phyloP scores from a whole-genome alignment of 2,113 vertebrate genomes.

The Pollimyrus isidori region DNA sequence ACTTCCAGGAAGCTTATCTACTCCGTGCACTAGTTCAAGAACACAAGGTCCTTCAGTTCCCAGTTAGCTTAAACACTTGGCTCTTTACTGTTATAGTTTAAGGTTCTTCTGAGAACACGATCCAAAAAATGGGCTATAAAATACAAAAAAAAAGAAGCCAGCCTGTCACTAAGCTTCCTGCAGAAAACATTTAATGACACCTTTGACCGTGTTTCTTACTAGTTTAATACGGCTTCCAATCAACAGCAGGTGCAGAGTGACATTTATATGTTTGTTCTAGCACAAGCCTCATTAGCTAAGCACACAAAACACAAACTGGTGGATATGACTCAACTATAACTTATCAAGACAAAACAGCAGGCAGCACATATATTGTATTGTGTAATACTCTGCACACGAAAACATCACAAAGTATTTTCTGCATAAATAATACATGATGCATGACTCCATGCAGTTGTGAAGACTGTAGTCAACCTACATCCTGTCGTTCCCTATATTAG shows the following conservation, averaged over 20 bases:
- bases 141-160: neutral
- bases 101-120: neutral
- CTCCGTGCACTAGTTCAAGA: neutral
- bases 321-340: neutral
- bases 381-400: neutral
- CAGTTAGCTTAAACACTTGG: neutral
- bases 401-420: neutral
- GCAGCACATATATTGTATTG: neutral
- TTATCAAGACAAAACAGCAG: neutral
- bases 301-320: neutral
- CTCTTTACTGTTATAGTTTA: neutral
- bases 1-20: neutral
- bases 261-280: neutral
- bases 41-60: neutral
- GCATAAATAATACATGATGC: neutral
- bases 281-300: neutral
- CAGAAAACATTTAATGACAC: neutral
- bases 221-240: neutral
- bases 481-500: neutral
- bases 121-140: neutral
- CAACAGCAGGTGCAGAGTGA: neutral
- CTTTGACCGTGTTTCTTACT: neutral
- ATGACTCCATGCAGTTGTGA: neutral
- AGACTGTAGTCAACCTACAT: neutral
- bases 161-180: neutral